Conservation (phyloP, 2,888 invertebrate genomes). For the Agriotes lineatus region DNA sequence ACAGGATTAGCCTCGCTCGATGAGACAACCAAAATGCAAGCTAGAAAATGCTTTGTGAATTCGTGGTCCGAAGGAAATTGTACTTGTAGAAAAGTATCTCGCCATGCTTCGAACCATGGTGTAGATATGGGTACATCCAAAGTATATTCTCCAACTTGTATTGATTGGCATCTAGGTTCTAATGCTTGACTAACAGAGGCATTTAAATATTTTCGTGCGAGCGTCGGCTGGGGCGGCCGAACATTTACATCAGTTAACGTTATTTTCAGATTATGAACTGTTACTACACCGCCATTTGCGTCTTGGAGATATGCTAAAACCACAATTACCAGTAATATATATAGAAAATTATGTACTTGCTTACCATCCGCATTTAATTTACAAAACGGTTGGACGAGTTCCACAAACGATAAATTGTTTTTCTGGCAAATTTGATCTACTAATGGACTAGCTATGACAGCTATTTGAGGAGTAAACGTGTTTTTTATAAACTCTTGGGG, state of each 20-base stretch:
- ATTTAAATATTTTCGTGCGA: slow-evolving; percentile 87
- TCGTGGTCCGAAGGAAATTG: slow-evolving; percentile 96
- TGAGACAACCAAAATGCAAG: slow-evolving; percentile 83
- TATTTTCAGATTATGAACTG: slow-evolving; percentile 82
- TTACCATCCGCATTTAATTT: slow-evolving; percentile 80
- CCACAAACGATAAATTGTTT: slow-evolving; percentile 91
- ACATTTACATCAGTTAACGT: slow-evolving; percentile 85
- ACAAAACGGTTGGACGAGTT: slow-evolving; percentile 92
- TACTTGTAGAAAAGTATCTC: slow-evolving; percentile 89
- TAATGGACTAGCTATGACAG: slow-evolving; percentile 84
- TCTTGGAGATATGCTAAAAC: slow-evolving; percentile 85
- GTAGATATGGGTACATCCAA: slow-evolving; percentile 82
- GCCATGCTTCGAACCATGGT: slow-evolving; percentile 97
- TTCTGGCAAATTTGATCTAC: slow-evolving; percentile 89
- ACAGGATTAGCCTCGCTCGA: slow-evolving; percentile 82
- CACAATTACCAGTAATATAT: no score
- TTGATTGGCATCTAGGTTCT: slow-evolving; percentile 54
- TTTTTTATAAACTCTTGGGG: slow-evolving; percentile 90
- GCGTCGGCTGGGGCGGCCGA: slow-evolving; percentile 83
- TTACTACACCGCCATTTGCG: slow-evolving; percentile 79
- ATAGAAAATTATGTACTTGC: no score
- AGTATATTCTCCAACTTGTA: slow-evolving; percentile 66
- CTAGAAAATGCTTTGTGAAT: slow-evolving; percentile 90
- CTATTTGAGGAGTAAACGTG: slow-evolving; percentile 91
- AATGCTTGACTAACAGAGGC: slow-evolving; percentile 61